phyloP scores from a whole-genome alignment of 2,888 invertebrate species.

The Congeria kusceri region DNA sequence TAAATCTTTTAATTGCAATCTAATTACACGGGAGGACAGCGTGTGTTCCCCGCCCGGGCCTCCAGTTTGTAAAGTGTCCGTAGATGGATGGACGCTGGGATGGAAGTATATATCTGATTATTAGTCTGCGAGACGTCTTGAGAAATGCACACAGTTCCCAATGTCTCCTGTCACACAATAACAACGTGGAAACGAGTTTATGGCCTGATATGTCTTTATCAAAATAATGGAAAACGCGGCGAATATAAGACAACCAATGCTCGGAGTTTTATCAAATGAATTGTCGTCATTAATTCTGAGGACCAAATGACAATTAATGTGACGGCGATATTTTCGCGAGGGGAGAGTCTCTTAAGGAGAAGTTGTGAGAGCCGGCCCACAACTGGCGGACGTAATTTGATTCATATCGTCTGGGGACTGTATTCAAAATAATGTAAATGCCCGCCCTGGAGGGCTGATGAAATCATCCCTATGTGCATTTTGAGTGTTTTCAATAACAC shows the following conservation, averaged over 20 bases:
- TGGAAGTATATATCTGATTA: conserved; percentile 53
- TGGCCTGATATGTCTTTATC: conserved; percentile 62
- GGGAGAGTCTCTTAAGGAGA: conserved; percentile 10
- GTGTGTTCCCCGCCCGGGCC: no score
- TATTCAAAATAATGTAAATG: conserved; percentile 62
- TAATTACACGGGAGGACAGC: no score
- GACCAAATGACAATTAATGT: conserved; percentile 59
- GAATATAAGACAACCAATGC: conserved; percentile 39
- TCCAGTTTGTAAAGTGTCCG: no score
- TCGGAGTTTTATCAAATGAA: conserved; percentile 56
- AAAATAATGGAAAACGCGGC: conserved; percentile 63
- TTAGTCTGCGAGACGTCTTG: conserved; percentile 37
- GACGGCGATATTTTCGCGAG: conserved; percentile 28
- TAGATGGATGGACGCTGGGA: conserved; percentile 50
- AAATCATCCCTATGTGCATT: no score
- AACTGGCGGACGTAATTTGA: conserved; percentile 48
- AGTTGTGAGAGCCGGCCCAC: conserved; percentile 10
- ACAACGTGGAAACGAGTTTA: conserved; percentile 51
- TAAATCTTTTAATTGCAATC: no score
- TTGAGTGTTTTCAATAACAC: no score
- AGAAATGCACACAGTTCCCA: conserved; percentile 39
- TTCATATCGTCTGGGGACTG: conserved; percentile 49
- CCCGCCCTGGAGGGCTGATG: background rate
- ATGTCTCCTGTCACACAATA: conserved; percentile 46
- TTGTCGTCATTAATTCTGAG: conserved; percentile 58